Evolutionary conservation across 2,888 invertebrate genomes (phyloP), one percentile per base, ranked within the genome.

Genomic region (Embidobia sp.): DNA sequence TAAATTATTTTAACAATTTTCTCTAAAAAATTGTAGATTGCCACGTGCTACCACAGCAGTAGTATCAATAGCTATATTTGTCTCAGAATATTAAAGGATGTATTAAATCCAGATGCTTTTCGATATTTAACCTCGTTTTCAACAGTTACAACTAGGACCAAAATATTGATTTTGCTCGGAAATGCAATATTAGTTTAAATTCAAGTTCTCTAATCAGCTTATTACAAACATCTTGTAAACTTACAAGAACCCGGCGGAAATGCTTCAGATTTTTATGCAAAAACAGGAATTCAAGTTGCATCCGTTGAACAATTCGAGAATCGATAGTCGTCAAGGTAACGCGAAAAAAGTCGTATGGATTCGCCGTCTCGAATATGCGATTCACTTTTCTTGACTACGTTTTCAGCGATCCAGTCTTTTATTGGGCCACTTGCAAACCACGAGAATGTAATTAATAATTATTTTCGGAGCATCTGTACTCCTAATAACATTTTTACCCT

Each of bases 311-410:
- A 77, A 69, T 77, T 69, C 31, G 57, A 67, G 63, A 77, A 77
- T 73, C 73, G 29, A 77, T 77, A 63, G 57, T 73, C 44, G 49
- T 18, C 67, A 67, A 63, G 67, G 72, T 42, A 48, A 75, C 63
- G 37, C 10, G 31, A 11, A 35, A 55, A 40, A 64, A 64, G 51
- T 63, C 37, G 42, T 63, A 64, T 27, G 51, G 51, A 27, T 51
- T 64, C 64, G 13, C 26, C 15, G 51, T 16, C 16, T n/a, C 27
- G 29, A 29, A n/a, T n/a, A 27, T 49, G 63, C 40, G 37, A 48
- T 40, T 63, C 37, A 15, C 27, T 27, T 16, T 16, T 48, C 22
- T 46, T 31, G 7, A 22, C 33, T 4, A n/a, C n/a, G n/a, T n/a
- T n/a, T n/a, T n/a, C n/a, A n/a, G n/a, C n/a, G n/a, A n/a, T n/a